These are phyloP conservation scores for Trematocara variabile DNA, from an alignment of 2,113 vertebrate genomes.

Conservation along the genomic window DNA sequence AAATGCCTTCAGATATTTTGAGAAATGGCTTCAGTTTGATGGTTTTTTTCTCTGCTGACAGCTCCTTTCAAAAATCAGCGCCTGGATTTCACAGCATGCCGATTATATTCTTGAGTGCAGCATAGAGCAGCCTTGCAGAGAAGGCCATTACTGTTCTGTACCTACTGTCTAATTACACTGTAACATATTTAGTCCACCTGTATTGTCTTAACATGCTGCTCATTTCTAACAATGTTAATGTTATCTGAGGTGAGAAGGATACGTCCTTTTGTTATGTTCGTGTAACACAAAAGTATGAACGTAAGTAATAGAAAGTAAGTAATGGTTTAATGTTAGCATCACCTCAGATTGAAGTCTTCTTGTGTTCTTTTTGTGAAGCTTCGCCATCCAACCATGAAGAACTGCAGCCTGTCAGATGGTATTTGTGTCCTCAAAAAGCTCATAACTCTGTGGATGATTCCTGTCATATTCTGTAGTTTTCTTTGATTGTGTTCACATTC, in stretches of 20 bases:
- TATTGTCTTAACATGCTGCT: background rate
- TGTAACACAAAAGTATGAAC: background rate
- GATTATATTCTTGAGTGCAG: background rate
- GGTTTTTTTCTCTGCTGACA: background rate
- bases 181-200: background rate
- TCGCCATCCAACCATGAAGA: background rate
- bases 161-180: background rate
- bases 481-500: background rate
- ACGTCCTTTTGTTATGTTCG: background rate
- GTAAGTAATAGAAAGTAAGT: background rate
- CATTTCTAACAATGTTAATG: background rate
- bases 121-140: background rate
- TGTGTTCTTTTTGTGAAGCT: background rate
- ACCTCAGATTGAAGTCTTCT: background rate
- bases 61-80: background rate
- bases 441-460: background rate
- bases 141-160: background rate
- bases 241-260: background rate
- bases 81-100: background rate
- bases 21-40: background rate
- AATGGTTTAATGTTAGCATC: background rate
- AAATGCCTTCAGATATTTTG: background rate
- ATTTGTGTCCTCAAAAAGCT: constrained; percentile 5
- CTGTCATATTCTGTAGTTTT: background rate
- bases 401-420: constrained; percentile 28